Conservation (phyloP, 2,797 vertebrate species). For the Rachycentron canadum region DNA sequence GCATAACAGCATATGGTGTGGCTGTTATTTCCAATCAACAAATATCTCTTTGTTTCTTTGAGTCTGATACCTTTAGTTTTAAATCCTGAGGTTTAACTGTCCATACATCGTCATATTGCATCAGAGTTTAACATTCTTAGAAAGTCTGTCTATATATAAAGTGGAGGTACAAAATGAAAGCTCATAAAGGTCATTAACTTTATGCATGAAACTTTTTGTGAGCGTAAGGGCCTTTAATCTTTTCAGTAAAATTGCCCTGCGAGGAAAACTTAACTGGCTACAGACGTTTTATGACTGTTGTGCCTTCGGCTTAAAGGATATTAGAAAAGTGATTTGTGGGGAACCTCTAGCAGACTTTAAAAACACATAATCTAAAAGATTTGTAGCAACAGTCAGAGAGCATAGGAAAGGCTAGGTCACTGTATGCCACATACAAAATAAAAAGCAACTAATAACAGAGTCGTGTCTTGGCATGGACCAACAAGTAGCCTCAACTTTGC, state of each 20-base stretch:
- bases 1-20: neutral
- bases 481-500: constrained; percentile 29
- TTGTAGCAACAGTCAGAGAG: constrained; percentile 45
- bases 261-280: constrained; percentile 73
- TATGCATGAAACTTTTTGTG: constrained; percentile 58
- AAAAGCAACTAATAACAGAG: constrained; percentile 49
- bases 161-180: constrained; percentile 61
- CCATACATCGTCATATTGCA: neutral
- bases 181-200: constrained; percentile 74
- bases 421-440: constrained; percentile 42
- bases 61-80: neutral
- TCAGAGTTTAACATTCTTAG: constrained; percentile 36
- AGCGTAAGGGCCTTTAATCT: constrained; percentile 74
- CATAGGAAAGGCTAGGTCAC: constrained; percentile 41
- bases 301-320: constrained; percentile 73
- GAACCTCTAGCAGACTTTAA: constrained; percentile 61
- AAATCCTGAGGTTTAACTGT: neutral
- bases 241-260: constrained; percentile 66
- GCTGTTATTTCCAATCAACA: neutral
- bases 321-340: constrained; percentile 77
- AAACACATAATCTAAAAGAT: constrained; percentile 72
- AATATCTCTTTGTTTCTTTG: neutral
- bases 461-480: constrained; percentile 1
- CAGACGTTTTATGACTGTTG: constrained; percentile 77
- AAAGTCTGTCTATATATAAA: constrained; percentile 55